Base-by-base conservation (phyloP, 2,113 vertebrate genomes). In the Lipophrys pholis region DNA sequence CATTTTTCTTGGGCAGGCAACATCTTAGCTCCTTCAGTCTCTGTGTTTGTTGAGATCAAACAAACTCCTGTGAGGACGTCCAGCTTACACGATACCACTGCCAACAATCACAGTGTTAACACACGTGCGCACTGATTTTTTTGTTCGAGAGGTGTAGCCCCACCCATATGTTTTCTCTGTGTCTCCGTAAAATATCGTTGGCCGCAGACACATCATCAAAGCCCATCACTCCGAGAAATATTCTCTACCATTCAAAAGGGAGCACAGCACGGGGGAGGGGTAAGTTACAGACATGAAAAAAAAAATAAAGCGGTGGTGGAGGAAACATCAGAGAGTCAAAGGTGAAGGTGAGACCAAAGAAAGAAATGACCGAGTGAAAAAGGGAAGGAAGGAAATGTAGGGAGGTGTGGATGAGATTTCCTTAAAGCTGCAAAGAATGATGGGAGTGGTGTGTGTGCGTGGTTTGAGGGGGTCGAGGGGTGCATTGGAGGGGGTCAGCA, bases 161-260 rank as follows among this genome's bases (percentile, higher is more conserved):
- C 70, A 46, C 74, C 79, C 51, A 16, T 62, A 9, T 30, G 35
- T 50, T 53, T 52, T 64, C 59, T 67, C 63, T 65, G 50, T 53
- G 48, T 64, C 59, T 67, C 63, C 62, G 50, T 83, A 88, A 86
- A 86, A 55, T 58, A 39, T 11, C 7, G 46, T 82, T 81, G 78
- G 57, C 66, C 81, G 21, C 21, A 30, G 21, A 2, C 2, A 76
- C 50, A 80, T 51, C 87, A 90, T 89, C 81, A 84, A 92, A 92
- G 78, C 67, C 17, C 36, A 35, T 67, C 42, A 35, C 48, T 17
- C 63, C 5, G n/a, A 60, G 61, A 55, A 81, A 61, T 35, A 55
- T 49, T 45, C 30, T 83, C 86, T 73, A 61, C 51, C 76, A 30
- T 30, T 30, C 21, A 30, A 30, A 30, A 30, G 21, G 21, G 67